Conservation (phyloP, 2,797 vertebrate species). For the Setipinna tenuifilis region DNA sequence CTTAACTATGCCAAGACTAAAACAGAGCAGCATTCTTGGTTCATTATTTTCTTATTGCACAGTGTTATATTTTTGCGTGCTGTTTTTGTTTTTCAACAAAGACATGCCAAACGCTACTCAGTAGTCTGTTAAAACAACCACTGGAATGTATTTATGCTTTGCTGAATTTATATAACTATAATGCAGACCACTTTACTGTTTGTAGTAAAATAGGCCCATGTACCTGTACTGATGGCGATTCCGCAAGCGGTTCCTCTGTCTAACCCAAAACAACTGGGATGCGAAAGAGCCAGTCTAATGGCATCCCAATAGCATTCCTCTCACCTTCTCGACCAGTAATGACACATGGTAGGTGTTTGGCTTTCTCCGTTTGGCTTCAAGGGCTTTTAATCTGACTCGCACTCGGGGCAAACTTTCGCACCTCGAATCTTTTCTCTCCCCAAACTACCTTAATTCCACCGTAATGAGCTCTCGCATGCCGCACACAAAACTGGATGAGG, state of each 20-base stretch:
- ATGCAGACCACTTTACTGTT: neutral
- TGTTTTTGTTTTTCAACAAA: neutral
- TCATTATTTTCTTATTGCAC: neutral
- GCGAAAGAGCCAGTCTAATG: neutral
- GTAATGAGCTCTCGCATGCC: constrained; percentile 64
- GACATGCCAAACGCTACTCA: neutral
- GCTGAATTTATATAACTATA: neutral
- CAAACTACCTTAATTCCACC: constrained; percentile 59
- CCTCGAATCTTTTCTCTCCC: constrained; percentile 44
- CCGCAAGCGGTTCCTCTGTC: neutral
- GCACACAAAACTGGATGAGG: constrained; percentile 48
- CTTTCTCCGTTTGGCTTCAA: constrained; percentile 63
- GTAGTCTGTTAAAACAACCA: neutral
- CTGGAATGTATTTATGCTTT: neutral
- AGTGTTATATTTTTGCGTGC: neutral
- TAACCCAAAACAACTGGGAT: constrained; percentile 15
- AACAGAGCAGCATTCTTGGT: neutral
- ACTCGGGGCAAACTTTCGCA: constrained; percentile 63
- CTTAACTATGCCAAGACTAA: neutral
- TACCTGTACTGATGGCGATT: neutral
- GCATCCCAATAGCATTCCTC: constrained; percentile 39
- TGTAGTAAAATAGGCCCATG: neutral
- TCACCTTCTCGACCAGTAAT: constrained; percentile 42
- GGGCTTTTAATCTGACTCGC: constrained; percentile 50
- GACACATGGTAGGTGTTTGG: constrained; percentile 57